phyloP scores from a whole-genome alignment of 2,888 invertebrate genomes.

The Entomobrya multifasciata region DNA sequence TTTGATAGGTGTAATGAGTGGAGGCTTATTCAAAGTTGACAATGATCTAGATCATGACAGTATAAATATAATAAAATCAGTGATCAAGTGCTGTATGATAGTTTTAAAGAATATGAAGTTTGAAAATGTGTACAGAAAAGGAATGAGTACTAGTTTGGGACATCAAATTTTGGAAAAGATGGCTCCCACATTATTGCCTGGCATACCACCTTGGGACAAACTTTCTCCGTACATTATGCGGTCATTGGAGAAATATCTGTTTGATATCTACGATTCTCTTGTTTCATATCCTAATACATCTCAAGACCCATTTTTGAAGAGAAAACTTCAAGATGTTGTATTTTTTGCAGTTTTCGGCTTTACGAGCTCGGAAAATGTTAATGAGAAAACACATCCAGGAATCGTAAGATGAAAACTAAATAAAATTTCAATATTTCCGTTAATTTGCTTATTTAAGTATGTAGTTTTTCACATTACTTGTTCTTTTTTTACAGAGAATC shows the following conservation, averaged over 20 bases:
- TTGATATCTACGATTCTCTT: slow-evolving; percentile 61
- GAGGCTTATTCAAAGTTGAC: slow-evolving; percentile 32
- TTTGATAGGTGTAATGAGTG: slow-evolving; percentile 28
- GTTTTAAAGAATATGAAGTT: slow-evolving; percentile 39
- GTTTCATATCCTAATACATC: slow-evolving; percentile 14
- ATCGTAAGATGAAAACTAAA: slow-evolving; percentile 59
- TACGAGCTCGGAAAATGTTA: background rate
- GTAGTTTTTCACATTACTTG: no score
- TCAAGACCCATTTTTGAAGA: slow-evolving; percentile 61
- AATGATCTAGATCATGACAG: no score
- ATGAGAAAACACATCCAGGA: slow-evolving; percentile 63
- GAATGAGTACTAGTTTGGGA: slow-evolving; percentile 19
- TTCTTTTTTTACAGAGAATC: slow-evolving; percentile 65
- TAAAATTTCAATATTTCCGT: no score
- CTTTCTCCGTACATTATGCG: slow-evolving; percentile 16
- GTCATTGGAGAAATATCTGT: slow-evolving; percentile 43
- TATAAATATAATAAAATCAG: slow-evolving; percentile 5
- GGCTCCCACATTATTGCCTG: slow-evolving; percentile 10
- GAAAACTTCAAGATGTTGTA: slow-evolving; percentile 60
- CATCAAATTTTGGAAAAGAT: slow-evolving; percentile 36
- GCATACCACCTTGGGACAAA: slow-evolving; percentile 55
- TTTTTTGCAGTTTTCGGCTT: slow-evolving; percentile 62
- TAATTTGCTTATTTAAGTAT: no score
- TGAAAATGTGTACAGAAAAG: slow-evolving; percentile 58
- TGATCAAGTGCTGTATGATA: slow-evolving; percentile 29